Base-by-base conservation (phyloP, 2,797 vertebrate species). In the Gobio occitaniae region DNA sequence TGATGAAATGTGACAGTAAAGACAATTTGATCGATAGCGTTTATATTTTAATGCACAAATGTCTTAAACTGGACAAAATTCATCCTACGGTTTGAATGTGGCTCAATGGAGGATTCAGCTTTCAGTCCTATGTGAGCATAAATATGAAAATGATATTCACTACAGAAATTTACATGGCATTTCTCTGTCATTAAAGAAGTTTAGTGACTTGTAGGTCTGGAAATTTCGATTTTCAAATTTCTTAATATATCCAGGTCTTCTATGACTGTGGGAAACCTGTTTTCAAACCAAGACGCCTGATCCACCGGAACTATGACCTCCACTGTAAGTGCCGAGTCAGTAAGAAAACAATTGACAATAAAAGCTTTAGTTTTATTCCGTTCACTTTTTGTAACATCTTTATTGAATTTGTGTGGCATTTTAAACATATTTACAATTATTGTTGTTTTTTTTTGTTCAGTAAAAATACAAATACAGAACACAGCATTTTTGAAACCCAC, bases 401-500 rank as follows among this genome's bases (percentile, higher is more conserved):
- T 95, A 95, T 95, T 96, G 93, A 94, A 94, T 95, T 90, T 92
- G 92, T 94, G 92, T 94, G 91, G 92, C 90, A 86, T 90, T 94
- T 96, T 94, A 95, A 95, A 95, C 95, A 93, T 96, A 96, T 96
- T 95, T 96, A 96, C 95, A 96, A 89, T 94, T 92, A 89, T 89
- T 81, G 38, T 80, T 90, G 9, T 17, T 88, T 92, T 88, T 65
- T 66, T 91, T 93, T 90, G 77, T 88, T 94, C 93, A 93, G 94
- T 95, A 95, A 95, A 96, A 96, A 96, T 95, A 95, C 94, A 96
- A 95, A 95, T 94, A 95, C 93, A 93, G 93, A 94, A 95, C 94
- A 95, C 92, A 87, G 84, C 80, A 85, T 93, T 93, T 92, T 92
- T 91, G 94, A 95, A 95, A 94, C 90, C 91, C 92, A 90, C 89